A percentile compares a stretch with the other conserved stretches of the same genome.
These are phyloP conservation scores for Perca flavescens DNA, from an alignment of 2,113 vertebrate species.

Conservation along the genomic window DNA sequence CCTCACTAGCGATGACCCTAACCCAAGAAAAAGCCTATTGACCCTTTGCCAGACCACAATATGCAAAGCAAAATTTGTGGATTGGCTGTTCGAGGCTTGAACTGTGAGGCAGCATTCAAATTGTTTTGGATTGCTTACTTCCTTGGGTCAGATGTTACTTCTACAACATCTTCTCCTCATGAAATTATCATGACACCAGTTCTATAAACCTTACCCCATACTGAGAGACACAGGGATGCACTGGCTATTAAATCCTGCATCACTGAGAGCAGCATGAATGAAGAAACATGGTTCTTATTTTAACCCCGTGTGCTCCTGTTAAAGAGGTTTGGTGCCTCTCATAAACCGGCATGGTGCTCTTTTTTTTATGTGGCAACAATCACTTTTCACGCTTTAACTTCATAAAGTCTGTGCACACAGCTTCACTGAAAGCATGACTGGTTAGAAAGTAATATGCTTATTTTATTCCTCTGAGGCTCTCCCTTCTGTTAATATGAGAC, in stretches of 20 bases:
- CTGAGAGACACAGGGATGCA: conserved; percentile 48
- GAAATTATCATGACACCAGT: conserved; percentile 31
- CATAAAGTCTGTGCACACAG: conserved; percentile 34
- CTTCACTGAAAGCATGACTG: conserved; percentile 48
- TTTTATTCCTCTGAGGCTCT: conserved; percentile 53
- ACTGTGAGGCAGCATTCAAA: conserved; percentile 29
- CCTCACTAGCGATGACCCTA: not conserved
- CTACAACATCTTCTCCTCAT: conserved; percentile 21
- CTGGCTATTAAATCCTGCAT: conserved; percentile 36
- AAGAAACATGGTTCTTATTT: conserved; percentile 52
- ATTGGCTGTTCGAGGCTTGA: conserved; percentile 18
- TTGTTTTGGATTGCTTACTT: conserved; percentile 50
- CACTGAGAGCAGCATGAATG: conserved; percentile 47
- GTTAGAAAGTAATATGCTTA: conserved; percentile 51
- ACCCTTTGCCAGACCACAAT: conserved; percentile 52
- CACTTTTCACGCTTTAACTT: conserved; percentile 58
- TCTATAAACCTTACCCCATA: conserved; percentile 38
- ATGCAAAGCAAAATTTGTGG: conserved; percentile 21
- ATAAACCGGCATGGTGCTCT: conserved; percentile 61
- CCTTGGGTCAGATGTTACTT: conserved; percentile 35
- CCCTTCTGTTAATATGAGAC: conserved; percentile 44
- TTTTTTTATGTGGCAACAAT: conserved; percentile 52
- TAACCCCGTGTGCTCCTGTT: conserved; percentile 46
- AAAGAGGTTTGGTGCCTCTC: conserved; percentile 42
- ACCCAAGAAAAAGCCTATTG: conserved; percentile 10